Conservation (phyloP, 1,140 invertebrate species). For the Temnothorax longispinosus region DNA sequence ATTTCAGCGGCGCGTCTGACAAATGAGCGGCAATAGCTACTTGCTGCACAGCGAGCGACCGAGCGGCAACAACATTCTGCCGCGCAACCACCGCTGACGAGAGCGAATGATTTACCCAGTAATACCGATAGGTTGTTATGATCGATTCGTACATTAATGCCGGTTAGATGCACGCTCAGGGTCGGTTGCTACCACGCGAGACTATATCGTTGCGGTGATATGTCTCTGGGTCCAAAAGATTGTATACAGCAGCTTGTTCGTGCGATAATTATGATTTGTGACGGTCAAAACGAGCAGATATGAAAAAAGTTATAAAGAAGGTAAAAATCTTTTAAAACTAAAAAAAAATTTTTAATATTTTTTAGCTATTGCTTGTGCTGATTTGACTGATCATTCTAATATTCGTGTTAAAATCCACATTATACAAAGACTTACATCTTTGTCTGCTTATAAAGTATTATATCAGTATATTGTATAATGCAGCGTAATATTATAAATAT, state of each 20-base stretch:
- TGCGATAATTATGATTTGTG: background rate
- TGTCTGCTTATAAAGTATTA: background rate
- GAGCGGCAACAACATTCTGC: constrained; percentile 70
- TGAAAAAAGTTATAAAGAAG: background rate
- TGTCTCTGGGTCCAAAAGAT: background rate
- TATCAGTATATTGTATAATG: background rate
- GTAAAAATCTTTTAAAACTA: background rate
- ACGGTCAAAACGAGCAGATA: background rate
- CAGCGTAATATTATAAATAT: background rate
- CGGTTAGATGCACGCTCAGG: constrained; percentile 53
- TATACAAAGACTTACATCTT: background rate
- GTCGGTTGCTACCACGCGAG: background rate
- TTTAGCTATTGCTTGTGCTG: background rate
- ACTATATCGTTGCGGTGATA: background rate
- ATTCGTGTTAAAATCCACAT: background rate
- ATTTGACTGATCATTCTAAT: background rate
- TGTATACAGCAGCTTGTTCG: background rate
- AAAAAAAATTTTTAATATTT: background rate
- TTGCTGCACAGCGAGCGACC: constrained; percentile 67
- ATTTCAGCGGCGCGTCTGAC: constrained; percentile 74
- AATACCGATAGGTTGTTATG: constrained; percentile 74
- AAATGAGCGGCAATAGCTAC: constrained; percentile 77
- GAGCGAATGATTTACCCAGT: constrained; percentile 73
- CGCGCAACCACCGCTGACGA: constrained; percentile 35
- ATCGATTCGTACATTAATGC: constrained; percentile 75